Evolutionary conservation across 2,888 invertebrate species (phyloP).

Genomic region (Tenthredo livida): DNA sequence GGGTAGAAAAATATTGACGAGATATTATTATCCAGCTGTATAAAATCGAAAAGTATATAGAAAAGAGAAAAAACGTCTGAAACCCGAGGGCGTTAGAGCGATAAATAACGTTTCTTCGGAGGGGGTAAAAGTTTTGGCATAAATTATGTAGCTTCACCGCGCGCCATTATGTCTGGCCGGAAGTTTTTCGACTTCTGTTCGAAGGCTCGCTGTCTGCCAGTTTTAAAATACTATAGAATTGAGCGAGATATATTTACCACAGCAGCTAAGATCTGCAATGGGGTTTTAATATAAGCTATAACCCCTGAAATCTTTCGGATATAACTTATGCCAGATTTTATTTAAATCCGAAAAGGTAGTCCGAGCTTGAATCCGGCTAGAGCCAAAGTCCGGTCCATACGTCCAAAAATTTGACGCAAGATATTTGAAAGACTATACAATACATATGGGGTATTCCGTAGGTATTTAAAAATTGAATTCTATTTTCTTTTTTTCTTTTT

Average conservation of each 20-base stretch:
- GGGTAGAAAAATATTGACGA: neutral
- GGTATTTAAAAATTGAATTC: neutral
- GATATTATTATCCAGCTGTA: neutral
- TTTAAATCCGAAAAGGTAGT: neutral
- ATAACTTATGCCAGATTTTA: neutral
- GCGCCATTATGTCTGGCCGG: conserved; percentile 33
- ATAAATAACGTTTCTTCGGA: conserved; percentile 38
- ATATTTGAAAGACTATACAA: neutral
- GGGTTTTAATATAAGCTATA: neutral
- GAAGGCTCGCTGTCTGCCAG: neutral
- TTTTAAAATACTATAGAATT: neutral
- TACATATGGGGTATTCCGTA: too few relatives aligned
- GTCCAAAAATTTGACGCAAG: neutral
- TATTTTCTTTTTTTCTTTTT: neutral
- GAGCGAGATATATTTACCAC: neutral
- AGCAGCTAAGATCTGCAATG: neutral
- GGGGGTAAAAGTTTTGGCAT: conserved; percentile 42
- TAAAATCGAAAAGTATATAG: neutral
- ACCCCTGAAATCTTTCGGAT: neutral
- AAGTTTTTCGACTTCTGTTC: conserved; percentile 36
- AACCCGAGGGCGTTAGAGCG: conserved; percentile 7
- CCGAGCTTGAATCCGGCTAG: neutral
- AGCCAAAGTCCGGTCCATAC: neutral
- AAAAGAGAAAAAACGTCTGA: neutral
- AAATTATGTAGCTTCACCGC: conserved; percentile 37